phyloP scores from a whole-genome alignment of 1,140 invertebrate species.

The Drosophila equinoxialis region DNA sequence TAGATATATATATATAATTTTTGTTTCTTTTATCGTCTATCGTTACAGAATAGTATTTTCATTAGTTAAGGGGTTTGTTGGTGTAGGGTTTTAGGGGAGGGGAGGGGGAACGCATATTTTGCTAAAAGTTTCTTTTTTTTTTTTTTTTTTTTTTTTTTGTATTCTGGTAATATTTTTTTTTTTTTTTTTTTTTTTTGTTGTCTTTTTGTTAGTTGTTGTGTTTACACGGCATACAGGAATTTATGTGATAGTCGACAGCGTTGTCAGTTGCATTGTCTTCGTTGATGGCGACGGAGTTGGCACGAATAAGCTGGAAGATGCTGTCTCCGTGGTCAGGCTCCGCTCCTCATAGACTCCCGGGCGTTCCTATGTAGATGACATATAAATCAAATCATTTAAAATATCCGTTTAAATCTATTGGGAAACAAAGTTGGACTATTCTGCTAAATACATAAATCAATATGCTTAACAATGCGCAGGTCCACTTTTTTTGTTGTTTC shows the following conservation, averaged over 20 bases:
- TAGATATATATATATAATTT: neutral
- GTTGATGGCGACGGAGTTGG: constrained; percentile 80
- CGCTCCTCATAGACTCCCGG: constrained; percentile 76
- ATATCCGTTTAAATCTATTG: too few relatives aligned
- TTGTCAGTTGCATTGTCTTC: constrained; percentile 78
- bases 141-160: neutral
- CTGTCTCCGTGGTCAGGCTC: constrained; percentile 79
- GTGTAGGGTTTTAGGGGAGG: too few relatives aligned
- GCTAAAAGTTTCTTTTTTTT: constrained; percentile 6
- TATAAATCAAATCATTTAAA: neutral
- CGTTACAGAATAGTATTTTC: constrained; percentile 20
- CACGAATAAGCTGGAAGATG: constrained; percentile 79
- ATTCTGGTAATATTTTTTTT: constrained; percentile 4
- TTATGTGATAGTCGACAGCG: constrained; percentile 80
- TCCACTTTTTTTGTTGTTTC: too few relatives aligned
- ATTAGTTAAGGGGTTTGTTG: neutral
- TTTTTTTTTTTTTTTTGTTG: constrained; percentile 4
- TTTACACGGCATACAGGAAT: constrained; percentile 23
- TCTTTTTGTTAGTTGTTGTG: neutral
- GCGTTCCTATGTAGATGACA: constrained; percentile 60
- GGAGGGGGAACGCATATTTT: constrained; percentile 15
- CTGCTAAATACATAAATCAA: too few relatives aligned
- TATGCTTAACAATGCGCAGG: too few relatives aligned
- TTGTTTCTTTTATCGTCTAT: constrained; percentile 16
- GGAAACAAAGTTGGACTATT: too few relatives aligned